Percentiles rank a stretch among this genome's conserved stretches.
Conservation (phyloP, 2,113 vertebrate species). For the Burhinus bistriatus region DNA sequence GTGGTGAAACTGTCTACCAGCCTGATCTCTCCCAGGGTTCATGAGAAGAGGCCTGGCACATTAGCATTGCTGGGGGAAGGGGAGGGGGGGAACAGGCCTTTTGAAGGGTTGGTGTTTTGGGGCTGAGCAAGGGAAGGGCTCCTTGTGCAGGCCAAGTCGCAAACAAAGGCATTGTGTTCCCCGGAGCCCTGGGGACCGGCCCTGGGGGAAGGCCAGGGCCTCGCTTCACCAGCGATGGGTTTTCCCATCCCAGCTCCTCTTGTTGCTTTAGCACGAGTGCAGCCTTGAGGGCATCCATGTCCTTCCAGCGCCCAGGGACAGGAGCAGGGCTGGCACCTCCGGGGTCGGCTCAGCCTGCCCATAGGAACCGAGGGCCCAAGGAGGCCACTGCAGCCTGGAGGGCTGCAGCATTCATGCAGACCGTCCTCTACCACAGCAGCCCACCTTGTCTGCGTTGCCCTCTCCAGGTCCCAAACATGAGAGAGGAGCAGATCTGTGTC, state of each 20-base stretch:
- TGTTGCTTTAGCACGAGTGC: background rate
- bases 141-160: background rate
- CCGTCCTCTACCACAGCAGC: background rate
- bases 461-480: accelerated
- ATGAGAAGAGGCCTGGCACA: constrained; percentile 39
- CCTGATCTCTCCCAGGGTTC: constrained; percentile 36
- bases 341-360: background rate
- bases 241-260: background rate
- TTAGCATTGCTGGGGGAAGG: constrained; percentile 8
- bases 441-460: accelerated
- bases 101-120: constrained; percentile 22
- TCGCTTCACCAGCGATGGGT: background rate
- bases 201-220: constrained; percentile 5
- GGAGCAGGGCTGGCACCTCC: background rate
- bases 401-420: background rate
- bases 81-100: background rate
- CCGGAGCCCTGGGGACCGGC: background rate
- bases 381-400: accelerated
- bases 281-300: background rate
- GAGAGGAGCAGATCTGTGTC: background rate
- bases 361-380: background rate
- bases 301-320: accelerated
- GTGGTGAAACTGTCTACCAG: constrained; percentile 24
- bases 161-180: constrained; percentile 48
- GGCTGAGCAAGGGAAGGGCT: background rate